Evolutionary conservation across 2,797 vertebrate genomes (phyloP).

Genomic region (Myotis pilosus): DNA sequence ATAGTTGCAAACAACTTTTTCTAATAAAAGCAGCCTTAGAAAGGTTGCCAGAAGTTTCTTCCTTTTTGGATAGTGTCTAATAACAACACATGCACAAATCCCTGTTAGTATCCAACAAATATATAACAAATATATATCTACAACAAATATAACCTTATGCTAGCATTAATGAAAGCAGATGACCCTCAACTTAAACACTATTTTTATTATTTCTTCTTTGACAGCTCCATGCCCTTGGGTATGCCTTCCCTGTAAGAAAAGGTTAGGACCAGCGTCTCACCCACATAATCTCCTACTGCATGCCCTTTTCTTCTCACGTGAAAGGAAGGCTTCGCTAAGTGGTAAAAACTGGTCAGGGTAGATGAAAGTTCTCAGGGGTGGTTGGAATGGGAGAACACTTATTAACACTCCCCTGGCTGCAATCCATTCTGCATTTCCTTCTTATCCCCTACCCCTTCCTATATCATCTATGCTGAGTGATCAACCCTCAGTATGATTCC

Average conservation of each 20-base stretch:
- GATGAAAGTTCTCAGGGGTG: neutral
- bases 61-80: neutral
- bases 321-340: neutral
- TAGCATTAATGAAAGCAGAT: constrained; percentile 1
- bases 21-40: constrained; percentile 32
- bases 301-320: neutral
- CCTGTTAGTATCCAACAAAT: neutral
- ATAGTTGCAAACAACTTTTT: constrained; percentile 20
- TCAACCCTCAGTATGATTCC: neutral
- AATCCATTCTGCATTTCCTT: neutral
- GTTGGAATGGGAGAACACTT: neutral
- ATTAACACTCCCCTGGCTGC: neutral
- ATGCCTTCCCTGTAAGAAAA: neutral
- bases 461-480: neutral
- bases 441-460: neutral
- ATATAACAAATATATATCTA: neutral
- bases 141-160: constrained; percentile 6
- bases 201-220: constrained; percentile 12
- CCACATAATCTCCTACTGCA: neutral
- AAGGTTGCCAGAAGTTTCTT: neutral
- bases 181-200: neutral
- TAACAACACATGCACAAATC: neutral
- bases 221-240: neutral
- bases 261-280: neutral
- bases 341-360: neutral